phyloP scores from a whole-genome alignment of 1,140 invertebrate genomes.

The Lethocerus indicus region DNA sequence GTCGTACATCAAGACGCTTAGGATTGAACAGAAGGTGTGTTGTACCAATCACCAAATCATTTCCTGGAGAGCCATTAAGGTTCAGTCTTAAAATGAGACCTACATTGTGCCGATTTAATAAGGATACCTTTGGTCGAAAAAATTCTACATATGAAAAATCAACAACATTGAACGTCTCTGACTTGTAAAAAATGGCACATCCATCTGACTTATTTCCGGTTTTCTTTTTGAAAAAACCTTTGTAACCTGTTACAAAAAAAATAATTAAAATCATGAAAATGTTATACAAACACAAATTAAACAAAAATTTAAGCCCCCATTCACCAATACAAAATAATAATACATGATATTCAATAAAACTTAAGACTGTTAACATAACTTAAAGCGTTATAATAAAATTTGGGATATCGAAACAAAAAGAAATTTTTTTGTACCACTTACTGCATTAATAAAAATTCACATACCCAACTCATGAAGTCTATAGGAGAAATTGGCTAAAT shows the following conservation, averaged over 20 bases:
- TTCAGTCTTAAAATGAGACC: conserved; percentile 59
- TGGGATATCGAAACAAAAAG: no score
- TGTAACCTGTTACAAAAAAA: conserved; percentile 23
- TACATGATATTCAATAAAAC: not conserved
- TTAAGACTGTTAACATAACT: conserved; percentile 29
- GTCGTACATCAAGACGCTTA: conserved; percentile 63
- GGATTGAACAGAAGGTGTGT: conserved; percentile 91
- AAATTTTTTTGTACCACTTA: no score
- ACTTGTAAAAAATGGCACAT: conserved; percentile 66
- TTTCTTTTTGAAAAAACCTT: conserved; percentile 27
- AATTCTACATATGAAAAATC: conserved; percentile 44
- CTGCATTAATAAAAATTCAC: no score
- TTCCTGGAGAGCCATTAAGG: no score
- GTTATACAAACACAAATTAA: no score
- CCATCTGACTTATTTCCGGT: conserved; percentile 46
- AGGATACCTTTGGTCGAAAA: conserved; percentile 18
- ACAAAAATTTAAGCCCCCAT: no score
- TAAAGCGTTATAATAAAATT: no score
- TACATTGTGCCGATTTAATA: conserved; percentile 76
- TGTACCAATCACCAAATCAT: conserved; percentile 68
- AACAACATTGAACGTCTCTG: conserved; percentile 39
- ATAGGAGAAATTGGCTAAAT: no score
- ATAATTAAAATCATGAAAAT: no score
- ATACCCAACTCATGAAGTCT: no score
- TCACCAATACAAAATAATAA: no score